Percentiles rank a stretch among this genome's conserved stretches.
These are phyloP conservation scores for Emys orbicularis DNA, from an alignment of 2,797 vertebrate species.

Conservation along the genomic window DNA sequence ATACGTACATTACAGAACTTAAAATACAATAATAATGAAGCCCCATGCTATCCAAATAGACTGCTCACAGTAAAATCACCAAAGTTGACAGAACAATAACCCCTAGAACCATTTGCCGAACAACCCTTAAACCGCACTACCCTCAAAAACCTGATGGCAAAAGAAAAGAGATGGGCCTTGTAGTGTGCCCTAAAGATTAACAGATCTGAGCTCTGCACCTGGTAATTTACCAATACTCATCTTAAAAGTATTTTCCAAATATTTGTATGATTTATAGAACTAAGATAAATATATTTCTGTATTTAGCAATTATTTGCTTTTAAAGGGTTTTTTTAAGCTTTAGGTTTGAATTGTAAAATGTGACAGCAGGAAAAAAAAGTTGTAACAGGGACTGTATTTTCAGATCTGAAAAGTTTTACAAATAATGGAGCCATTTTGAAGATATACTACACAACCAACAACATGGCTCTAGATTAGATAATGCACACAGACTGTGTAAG, in stretches of 20 bases:
- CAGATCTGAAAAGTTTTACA: background rate
- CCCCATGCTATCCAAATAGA: background rate
- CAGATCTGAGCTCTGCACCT: slow-evolving; percentile 43
- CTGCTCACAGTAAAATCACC: background rate
- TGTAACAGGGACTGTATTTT: slow-evolving; percentile 1
- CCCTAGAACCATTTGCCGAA: background rate
- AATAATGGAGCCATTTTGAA: background rate
- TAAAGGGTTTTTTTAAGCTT: slow-evolving; percentile 28
- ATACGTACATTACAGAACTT: slow-evolving; percentile 2
- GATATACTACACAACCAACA: background rate
- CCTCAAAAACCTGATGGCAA: background rate
- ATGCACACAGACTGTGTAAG: background rate
- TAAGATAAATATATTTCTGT: slow-evolving; percentile 47
- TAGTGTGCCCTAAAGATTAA: slow-evolving; percentile 39
- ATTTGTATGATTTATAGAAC: slow-evolving; percentile 53
- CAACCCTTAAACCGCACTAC: background rate
- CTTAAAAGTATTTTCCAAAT: slow-evolving; percentile 68
- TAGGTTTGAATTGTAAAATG: background rate
- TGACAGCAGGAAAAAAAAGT: background rate
- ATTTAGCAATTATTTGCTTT: slow-evolving; percentile 50
- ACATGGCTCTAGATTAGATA: background rate
- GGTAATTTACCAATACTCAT: slow-evolving; percentile 54
- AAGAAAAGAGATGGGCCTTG: background rate
- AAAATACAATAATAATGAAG: slow-evolving; percentile 12
- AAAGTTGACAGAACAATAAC: background rate